Evolutionary conservation across 1,140 invertebrate genomes (phyloP), one percentile per base, ranked within the genome.

Genomic region (Pseudomyrmex dendroicus): DNA sequence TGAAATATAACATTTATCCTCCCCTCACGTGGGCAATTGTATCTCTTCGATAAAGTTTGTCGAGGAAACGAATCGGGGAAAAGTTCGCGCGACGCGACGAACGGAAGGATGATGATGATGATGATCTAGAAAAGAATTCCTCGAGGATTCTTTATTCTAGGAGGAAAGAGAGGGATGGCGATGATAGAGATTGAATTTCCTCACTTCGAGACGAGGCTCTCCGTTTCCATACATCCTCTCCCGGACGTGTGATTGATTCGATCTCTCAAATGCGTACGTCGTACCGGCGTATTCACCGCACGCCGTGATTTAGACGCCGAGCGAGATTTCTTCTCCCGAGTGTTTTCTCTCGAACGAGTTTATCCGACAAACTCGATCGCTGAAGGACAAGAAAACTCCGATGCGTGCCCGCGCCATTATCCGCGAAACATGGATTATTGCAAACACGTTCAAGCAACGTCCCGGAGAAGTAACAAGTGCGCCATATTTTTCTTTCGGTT

Each of bases 121-220:
- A 83, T 35, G 62, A 66, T 76, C 44, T 15, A 17, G 25, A 12
- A 64, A 64, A 63, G 66, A 66, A 54, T 35, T 78, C 22, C 57
- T 52, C 5, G 48, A 22, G 20, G 46, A 35, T 83, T 66, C 46
- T 77, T 83, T 56, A 25, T 66, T 66, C 35, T 22, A 8, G n/a
- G 46, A 9, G 22, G 5, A 5, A 35, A 35, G 35, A 35, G 35
- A 35, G 35, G 5, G 35, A 35, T 35, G 12, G 20, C 20, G 17
- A 77, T 62, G 52, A 83, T 83, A 12, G 56, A 77, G 50, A 83
- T 83, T 83, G 80, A 83, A 56, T 83, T 77, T 20, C 0, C 25
- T 48, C 46, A 62, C n/a, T 83, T 63, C 15, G 13, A 13, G 35
- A 25, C 57, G 10, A 44, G 7, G 20, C n/a, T 83, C 52, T 83